Evolutionary conservation across 2,888 invertebrate species (phyloP).

Genomic region (Bursaphelenchus okinawaensis): DNA sequence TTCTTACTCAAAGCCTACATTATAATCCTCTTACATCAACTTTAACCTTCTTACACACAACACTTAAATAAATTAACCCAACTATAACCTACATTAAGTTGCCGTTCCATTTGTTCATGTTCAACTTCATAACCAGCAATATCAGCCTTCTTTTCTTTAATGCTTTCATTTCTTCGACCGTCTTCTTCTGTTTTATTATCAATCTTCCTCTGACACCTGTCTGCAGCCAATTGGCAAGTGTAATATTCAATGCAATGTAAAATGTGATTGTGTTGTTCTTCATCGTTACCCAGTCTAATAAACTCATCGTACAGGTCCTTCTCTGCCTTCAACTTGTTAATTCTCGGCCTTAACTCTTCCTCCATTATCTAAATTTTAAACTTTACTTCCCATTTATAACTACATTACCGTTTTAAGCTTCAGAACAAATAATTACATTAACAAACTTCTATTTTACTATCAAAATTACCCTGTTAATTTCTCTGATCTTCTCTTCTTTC

Average conservation of each 20-base stretch:
- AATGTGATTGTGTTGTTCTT: slow-evolving; percentile 70
- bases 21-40: slow-evolving; percentile 19
- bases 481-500: slow-evolving; percentile 81
- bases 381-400: too few species aligned
- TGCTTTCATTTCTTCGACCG: slow-evolving; percentile 1
- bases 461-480: slow-evolving; percentile 63
- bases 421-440: too few species aligned
- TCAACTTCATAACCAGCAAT: slow-evolving; percentile 35
- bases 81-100: neutral
- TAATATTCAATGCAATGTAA: slow-evolving; percentile 69
- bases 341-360: slow-evolving; percentile 84
- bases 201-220: neutral
- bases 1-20: slow-evolving; percentile 17
- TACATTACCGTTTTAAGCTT: too few species aligned
- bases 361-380: slow-evolving; percentile 63
- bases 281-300: slow-evolving; percentile 75
- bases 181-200: slow-evolving; percentile 15
- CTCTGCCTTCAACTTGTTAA: slow-evolving; percentile 79
- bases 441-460: too few species aligned
- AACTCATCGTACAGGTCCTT: slow-evolving; percentile 78
- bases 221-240: slow-evolving; percentile 60
- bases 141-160: slow-evolving; percentile 10
- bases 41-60: too few species aligned
- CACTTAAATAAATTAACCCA: too few species aligned
- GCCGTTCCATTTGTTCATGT: slow-evolving; percentile 14